Percentiles rank a stretch among this genome's conserved stretches.
Conservation (phyloP, 1,140 invertebrate species). For the Leptinotarsa lineolata region DNA sequence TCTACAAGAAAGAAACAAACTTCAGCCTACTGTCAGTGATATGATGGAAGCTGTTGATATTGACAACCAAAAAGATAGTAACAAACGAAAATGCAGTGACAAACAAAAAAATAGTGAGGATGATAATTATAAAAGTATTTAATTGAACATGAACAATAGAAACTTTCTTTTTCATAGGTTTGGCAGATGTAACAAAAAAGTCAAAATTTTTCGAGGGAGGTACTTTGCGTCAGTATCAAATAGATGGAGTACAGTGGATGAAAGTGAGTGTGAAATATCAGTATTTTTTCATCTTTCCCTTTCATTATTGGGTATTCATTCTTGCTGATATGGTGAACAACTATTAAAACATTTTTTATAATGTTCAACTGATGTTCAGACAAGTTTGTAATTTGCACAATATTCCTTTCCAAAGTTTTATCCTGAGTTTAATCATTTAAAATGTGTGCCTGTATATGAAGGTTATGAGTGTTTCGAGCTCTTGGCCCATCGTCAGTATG, state of each 20-base stretch:
- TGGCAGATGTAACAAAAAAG: conserved; percentile 24
- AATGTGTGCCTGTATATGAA: no score
- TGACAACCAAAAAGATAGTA: conserved; percentile 7
- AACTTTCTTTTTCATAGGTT: conserved; percentile 14
- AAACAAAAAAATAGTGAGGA: not conserved
- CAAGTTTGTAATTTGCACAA: no score
- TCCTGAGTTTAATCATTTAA: no score
- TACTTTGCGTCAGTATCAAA: conserved; percentile 32
- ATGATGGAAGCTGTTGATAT: conserved; percentile 19
- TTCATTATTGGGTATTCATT: no score
- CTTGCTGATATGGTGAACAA: no score
- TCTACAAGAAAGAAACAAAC: conserved; percentile 19
- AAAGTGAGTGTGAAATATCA: conserved; percentile 14
- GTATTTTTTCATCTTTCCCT: no score
- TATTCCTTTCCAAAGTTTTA: no score
- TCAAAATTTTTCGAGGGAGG: conserved; percentile 34
- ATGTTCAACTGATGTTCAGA: no score
- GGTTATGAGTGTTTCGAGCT: no score
- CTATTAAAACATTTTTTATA: no score
- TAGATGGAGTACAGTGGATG: conserved; percentile 36
- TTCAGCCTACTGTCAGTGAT: conserved; percentile 16
- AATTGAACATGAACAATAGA: not conserved
- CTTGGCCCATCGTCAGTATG: no score
- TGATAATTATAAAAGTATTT: not conserved
- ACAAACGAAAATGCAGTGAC: not conserved